phyloP scores from a whole-genome alignment of 35 echinoderm and acorn worm species.

The Heliocidaris tuberculata region DNA sequence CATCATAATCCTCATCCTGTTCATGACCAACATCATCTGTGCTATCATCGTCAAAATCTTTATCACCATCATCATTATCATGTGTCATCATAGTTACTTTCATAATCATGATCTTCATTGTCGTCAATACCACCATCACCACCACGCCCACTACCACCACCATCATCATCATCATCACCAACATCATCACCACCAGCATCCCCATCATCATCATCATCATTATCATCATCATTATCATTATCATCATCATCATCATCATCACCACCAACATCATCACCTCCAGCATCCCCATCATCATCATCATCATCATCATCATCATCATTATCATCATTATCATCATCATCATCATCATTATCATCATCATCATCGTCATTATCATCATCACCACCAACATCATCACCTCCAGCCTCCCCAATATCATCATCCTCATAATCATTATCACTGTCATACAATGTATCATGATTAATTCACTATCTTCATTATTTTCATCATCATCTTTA shows the following conservation, averaged over 20 bases:
- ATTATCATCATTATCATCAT: background rate
- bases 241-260: background rate
- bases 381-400: background rate
- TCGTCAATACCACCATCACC: background rate
- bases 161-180: constrained; percentile 6
- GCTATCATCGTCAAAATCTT: background rate
- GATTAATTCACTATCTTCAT: background rate
- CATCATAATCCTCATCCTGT: background rate
- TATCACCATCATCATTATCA: background rate
- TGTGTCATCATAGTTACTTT: no score
- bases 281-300: background rate
- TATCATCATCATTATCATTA: background rate
- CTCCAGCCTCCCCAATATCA: background rate
- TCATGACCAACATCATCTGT: background rate
- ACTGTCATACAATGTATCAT: background rate
- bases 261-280: background rate
- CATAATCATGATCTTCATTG: no score
- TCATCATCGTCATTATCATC: background rate
- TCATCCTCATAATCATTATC: background rate
- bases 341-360: background rate
- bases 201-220: background rate
- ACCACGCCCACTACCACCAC: background rate
- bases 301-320: background rate
- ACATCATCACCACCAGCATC: background rate
- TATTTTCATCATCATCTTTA: background rate